Conservation (phyloP, 2,797 vertebrate genomes). For the Phoeniculus purpureus region DNA sequence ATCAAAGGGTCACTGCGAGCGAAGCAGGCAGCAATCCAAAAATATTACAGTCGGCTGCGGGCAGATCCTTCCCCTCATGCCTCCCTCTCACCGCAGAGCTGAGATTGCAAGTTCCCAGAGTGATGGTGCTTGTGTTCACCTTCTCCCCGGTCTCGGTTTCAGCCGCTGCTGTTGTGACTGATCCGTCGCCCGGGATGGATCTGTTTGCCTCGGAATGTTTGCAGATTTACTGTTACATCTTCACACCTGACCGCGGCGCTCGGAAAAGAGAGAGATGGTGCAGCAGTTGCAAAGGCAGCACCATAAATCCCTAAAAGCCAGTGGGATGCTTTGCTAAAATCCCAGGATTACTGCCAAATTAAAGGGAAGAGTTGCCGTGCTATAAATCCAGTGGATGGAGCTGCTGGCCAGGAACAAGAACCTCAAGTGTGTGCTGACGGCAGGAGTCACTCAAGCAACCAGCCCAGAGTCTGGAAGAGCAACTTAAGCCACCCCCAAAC, state of each 20-base stretch:
- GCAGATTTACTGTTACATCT: conserved; percentile 2
- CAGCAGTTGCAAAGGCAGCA: not conserved
- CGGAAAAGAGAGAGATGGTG: not conserved
- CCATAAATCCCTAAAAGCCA: not conserved
- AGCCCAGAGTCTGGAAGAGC: not conserved
- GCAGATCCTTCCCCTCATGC: conserved; percentile 13
- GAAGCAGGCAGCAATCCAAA: conserved; percentile 58
- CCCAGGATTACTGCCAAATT: not conserved
- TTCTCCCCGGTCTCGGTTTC: not conserved
- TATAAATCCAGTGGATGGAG: not conserved
- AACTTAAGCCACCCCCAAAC: not conserved
- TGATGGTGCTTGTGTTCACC: not conserved
- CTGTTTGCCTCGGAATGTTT: conserved; percentile 26
- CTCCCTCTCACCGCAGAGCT: not conserved
- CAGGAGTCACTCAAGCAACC: not conserved
- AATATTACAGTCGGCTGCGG: conserved; percentile 32
- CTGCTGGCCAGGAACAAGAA: not conserved
- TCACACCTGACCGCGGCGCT: not conserved
- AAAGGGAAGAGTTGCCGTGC: not conserved
- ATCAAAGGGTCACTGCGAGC: conserved; percentile 67
- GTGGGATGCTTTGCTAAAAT: not conserved
- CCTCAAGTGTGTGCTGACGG: not conserved
- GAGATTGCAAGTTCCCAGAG: conserved; percentile 14
- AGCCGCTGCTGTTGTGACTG: not conserved
- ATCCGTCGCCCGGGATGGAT: not conserved